Evolutionary conservation across 1,140 invertebrate species (phyloP), one percentile per base, ranked within the genome.

Genomic region (Drosophila nannoptera): DNA sequence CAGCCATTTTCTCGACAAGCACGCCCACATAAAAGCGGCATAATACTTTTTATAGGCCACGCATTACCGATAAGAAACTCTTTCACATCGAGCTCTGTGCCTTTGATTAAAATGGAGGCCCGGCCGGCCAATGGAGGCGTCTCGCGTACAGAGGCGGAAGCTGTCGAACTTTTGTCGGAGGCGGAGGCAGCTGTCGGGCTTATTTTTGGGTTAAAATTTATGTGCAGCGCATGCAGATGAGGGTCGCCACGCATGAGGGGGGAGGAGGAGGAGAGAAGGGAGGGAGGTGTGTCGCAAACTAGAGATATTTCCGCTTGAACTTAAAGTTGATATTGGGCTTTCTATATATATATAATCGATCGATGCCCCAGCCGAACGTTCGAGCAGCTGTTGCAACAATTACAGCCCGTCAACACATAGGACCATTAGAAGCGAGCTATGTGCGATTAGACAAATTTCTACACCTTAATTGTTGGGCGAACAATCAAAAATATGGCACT

Each of bases 131-230:
- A 29, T 58, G 31, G 22, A 6, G 29, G n/a, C 33, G 14, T 33
- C 58, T 22, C 45, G 35, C 22, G 63, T 8, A 36, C 29, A 22
- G 9, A 35, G 22, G 11, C 69, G 63, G 69, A 75, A 62, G 69
- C 62, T 75, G 62, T 71, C 40, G 52, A 64, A 53, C 33, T 56
- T 46, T 45, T 14, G 52, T 43, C 38, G 11, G 7, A 31, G 29
- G 12, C 22, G 0, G 65, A 61, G 69, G 64, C 73, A 69, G 70
- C 73, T 75, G 73, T 75, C 73, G 69, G 53, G 32, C 55, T 54
- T 75, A 66, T 74, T 71, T 70, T 61, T 75, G 69, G 69, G 69
- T 75, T 75, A 68, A 68, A 75, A 75, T 75, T 73, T 75, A 75
- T 75, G 73, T 60, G 54, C 32, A 60, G 63, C 69, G 73, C 73